Evolutionary conservation across 2,113 vertebrate genomes (phyloP), one percentile per base, ranked within the genome.

Genomic region (Callorhinus ursinus): DNA sequence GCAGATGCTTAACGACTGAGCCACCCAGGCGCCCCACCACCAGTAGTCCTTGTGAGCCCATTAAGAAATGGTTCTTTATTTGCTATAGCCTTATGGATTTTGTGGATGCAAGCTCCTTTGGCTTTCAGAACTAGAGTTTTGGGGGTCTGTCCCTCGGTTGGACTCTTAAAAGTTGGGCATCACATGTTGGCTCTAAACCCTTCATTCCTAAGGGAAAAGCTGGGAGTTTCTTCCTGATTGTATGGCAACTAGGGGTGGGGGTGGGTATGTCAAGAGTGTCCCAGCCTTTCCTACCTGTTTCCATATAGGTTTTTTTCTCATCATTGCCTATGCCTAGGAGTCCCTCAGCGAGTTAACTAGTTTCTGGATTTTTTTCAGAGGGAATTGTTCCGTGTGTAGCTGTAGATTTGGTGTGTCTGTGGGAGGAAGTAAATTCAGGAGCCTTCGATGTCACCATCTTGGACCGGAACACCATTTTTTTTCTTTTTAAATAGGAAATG

Each of bases 401-500:
- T 21, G 1, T 55, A 55, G 36, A 57, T 80, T 61, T 88, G 31
- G 14, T 26, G 53, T 31, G 51, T 79, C 21, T 39, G 1, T n/a
- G 9, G 9, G 42, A 39, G 3, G 49, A 36, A 76, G 36, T 76
- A 69, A 39, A 26, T 31, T 93, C 61, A 49, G 65, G 16, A 51
- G 24, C 14, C 36, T 88, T 12, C 36, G 39, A 33, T n/a, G 15
- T 53, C n/a, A 18, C 24, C 39, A 16, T 61, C 63, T 59, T 51
- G 89, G 26, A 39, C 28, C 26, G 28, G 36, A 59, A 61, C 33
- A 22, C 49, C 18, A 28, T 4, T 59, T 88, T 51, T 90, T 84
- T 72, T 77, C 74, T 77, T 83, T 71, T 65, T 8, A 88, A 46
- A 86, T 31, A 63, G 91, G 15, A 79, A 89, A 69, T 63, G 69